A percentile compares a stretch with the other conserved stretches of the same genome.
These are phyloP conservation scores for Hydrozoanthus tunicans DNA, from an alignment of 64 coral and sea anemone genomes.

Conservation along the genomic window DNA sequence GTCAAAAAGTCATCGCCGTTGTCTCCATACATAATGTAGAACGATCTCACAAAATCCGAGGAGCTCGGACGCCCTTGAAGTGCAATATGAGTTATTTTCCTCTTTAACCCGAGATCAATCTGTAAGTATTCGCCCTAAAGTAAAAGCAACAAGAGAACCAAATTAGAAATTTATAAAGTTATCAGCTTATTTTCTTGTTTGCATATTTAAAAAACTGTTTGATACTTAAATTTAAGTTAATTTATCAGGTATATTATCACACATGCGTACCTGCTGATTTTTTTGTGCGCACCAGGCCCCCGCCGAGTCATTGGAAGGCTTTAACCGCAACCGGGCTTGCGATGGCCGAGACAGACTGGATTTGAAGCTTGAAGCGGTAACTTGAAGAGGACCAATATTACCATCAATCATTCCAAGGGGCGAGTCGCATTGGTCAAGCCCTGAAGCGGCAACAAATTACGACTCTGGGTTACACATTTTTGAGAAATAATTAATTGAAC, in stretches of 20 bases:
- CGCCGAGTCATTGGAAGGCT: conserved; percentile 33
- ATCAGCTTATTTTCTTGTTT: neutral
- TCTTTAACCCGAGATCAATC: conserved; percentile 76
- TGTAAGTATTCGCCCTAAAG: conserved; percentile 78
- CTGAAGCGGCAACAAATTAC: conserved; percentile 4
- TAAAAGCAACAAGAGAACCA: neutral
- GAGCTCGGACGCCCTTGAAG: conserved; percentile 73
- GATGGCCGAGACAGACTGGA: conserved; percentile 56
- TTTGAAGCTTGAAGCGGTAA: conserved; percentile 69
- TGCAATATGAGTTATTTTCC: conserved; percentile 71
- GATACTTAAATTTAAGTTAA: neutral
- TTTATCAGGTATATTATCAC: neutral
- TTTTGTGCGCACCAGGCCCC: conserved; percentile 84
- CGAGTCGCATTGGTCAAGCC: conserved; percentile 82
- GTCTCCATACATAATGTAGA: conserved; percentile 75
- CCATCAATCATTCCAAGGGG: conserved; percentile 82
- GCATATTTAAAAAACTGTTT: too few relatives aligned
- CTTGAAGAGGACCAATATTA: conserved; percentile 65
- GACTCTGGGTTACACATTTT: neutral
- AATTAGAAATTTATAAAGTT: neutral
- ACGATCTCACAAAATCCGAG: conserved; percentile 70
- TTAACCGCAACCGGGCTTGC: conserved; percentile 70
- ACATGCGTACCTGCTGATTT: conserved; percentile 46
- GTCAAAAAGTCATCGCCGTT: conserved; percentile 61
- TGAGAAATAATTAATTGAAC: neutral